phyloP scores from a whole-genome alignment of 2,113 vertebrate species.

The Bujurquina vittata region DNA sequence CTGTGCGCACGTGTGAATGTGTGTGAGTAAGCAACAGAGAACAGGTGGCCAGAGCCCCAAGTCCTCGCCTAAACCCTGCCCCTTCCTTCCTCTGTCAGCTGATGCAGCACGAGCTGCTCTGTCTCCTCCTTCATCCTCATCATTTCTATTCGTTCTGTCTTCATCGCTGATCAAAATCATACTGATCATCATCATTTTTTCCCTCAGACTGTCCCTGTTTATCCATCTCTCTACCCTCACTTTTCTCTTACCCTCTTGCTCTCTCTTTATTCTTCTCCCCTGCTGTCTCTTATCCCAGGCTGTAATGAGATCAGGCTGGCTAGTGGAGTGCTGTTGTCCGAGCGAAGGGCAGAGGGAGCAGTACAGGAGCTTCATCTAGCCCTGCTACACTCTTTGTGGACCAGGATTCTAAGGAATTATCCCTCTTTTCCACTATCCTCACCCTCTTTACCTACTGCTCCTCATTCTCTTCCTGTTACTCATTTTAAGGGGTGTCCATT shows the following conservation, averaged over 20 bases:
- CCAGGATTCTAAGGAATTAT: constrained; percentile 35
- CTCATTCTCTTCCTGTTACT: constrained; percentile 1
- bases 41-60: constrained; percentile 61
- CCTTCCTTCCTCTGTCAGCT: constrained; percentile 52
- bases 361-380: constrained; percentile 35
- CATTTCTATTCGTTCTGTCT: constrained; percentile 14
- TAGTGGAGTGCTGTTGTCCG: constrained; percentile 47
- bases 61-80: constrained; percentile 28
- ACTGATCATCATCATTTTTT: not conserved
- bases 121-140: constrained; percentile 20
- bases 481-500: constrained; percentile 59
- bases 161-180: constrained; percentile 1
- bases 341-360: constrained; percentile 48
- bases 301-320: constrained; percentile 45
- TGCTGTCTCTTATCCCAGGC: constrained; percentile 15
- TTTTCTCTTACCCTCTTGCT: constrained; percentile 8
- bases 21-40: constrained; percentile 19
- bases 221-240: not conserved
- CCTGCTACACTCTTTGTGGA: constrained; percentile 17
- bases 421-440: constrained; percentile 19
- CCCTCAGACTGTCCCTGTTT: constrained; percentile 21
- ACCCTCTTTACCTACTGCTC: not conserved
- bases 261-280: constrained; percentile 16
- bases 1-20: not conserved
- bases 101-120: constrained; percentile 5